Base-by-base conservation (phyloP, 2,888 invertebrate species). In the Sesamia inferens region DNA sequence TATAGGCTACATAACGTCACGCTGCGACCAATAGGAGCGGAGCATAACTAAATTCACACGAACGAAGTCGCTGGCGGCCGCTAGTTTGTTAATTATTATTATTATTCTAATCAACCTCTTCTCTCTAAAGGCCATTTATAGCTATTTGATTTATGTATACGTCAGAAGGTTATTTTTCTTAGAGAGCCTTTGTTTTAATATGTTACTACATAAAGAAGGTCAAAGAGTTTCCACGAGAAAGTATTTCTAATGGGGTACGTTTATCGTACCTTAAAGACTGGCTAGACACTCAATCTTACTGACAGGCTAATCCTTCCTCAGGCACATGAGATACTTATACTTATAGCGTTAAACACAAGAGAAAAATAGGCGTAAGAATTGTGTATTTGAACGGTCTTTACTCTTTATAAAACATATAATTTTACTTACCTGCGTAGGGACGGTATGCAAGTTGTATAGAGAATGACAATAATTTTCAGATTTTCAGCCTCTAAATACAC, bases 281-380 rank as follows among this genome's bases (percentile, higher is more conserved):
- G n/a, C 22, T 22, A 22, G 16, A 47, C 39, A 59, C 19, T 74
- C 22, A n/a, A 76, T 76, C n/a, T 76, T 61, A 10, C n/a, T 69
- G 47, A 22, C 69, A 61, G 47, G 14, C 13, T 62, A 69, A 55
- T 76, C 8, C 42, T 14, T 76, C 14, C 24, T 42, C n/a, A 10
- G 61, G 8, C 6, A 24, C 22, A 48, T 48, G 14, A 48, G 11
- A 48, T 24, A 61, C 16, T 19, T 71, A 4, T 48, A 71, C 14
- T 14, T 13, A 19, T 22, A 51, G 13, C 11, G 13, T 44, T 58
- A 11, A 42, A 54, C 14, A 39, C 5, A 14, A 24, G 22, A 24
- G 47, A 31, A 48, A 19, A 14, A 44, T 3, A 48, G 1, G 24
- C 22, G 14, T 11, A 48, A 1, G 14, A 6, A 62, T 16, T 22